Percentiles rank a stretch among this genome's conserved stretches.
Conservation (phyloP, 2,797 vertebrate genomes). For the Ammospiza maritima region DNA sequence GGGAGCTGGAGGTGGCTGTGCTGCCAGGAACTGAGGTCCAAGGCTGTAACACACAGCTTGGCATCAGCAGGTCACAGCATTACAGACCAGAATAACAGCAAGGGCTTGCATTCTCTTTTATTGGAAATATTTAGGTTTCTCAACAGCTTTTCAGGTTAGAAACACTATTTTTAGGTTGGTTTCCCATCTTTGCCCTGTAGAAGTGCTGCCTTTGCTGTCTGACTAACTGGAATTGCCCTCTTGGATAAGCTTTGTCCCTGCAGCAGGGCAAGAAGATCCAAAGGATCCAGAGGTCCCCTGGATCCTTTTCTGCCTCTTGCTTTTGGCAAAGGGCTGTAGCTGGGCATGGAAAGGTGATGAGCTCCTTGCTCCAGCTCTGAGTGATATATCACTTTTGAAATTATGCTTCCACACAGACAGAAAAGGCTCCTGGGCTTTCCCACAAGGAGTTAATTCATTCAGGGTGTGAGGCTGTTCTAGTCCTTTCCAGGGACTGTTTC, state of each 20-base stretch:
- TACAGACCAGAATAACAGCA: neutral
- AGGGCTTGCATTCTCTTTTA: neutral
- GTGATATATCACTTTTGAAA: neutral
- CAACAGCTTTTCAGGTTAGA: neutral
- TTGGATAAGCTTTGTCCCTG: neutral
- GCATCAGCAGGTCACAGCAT: neutral
- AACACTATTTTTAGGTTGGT: neutral
- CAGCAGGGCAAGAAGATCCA: neutral
- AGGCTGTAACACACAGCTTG: neutral
- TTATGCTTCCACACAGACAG: fast-evolving
- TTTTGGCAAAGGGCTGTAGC: neutral
- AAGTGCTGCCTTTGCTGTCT: neutral
- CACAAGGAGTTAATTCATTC: neutral
- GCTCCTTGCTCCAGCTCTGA: neutral
- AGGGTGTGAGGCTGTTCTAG: neutral
- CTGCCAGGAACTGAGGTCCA: neutral
- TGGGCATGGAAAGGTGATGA: neutral
- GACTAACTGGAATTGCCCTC: neutral
- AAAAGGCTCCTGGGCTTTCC: neutral
- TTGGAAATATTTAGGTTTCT: neutral
- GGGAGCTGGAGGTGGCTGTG: neutral
- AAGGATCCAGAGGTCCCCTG: neutral
- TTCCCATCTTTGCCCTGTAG: neutral
- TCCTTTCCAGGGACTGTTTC: neutral
- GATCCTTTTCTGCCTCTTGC: neutral